Evolutionary conservation across 2,888 invertebrate species (phyloP), one percentile per base, ranked within the genome.

Genomic region (Trimorus sp.): DNA sequence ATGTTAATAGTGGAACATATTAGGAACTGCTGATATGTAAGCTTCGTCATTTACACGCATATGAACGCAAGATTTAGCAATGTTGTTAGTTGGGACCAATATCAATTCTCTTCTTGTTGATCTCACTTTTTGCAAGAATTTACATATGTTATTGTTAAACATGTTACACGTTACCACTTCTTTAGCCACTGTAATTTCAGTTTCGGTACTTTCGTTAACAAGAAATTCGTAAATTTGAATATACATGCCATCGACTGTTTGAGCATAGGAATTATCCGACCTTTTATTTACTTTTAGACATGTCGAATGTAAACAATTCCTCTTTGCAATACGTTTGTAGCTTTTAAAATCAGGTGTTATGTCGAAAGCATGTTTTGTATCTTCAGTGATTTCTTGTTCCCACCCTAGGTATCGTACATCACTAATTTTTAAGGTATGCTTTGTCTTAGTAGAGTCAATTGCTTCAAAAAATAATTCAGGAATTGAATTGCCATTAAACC

Each of bases 281-380:
- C n/a, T 58, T 37, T 58, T 38, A 38, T 58, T 58, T 6, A 58
- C 36, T 14, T 58, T 58, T n/a, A 11, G 11, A n/a, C 56, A 16
- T 11, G 56, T 37, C 7, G 37, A 37, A 38, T 37, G 37, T n/a
- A 58, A 38, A 36, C 56, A 58, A 58, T 36, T 15, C 7, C 38
- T 58, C 38, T 58, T 58, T n/a, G 38, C 38, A n/a, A 58, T 58
- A 7, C 56, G 9, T 58, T 58, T 58, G 14, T 58, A 58, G 38
- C 56, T n/a, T 51, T 51, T 58, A 58, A 37, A 58, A 37, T 51
- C 51, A n/a, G 14, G 7, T 12, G n/a, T 58, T n/a, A 37, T 37
- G n/a, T 58, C 12, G 8, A 58, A 37, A n/a, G 11, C n/a, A n/a
- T 37, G 56, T 38, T n/a, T 37, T 14, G 11, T 11, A 26, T 58